These are phyloP conservation scores for Ophioninae sp. DNA, from an alignment of 2,888 invertebrate species.

Conservation along the genomic window DNA sequence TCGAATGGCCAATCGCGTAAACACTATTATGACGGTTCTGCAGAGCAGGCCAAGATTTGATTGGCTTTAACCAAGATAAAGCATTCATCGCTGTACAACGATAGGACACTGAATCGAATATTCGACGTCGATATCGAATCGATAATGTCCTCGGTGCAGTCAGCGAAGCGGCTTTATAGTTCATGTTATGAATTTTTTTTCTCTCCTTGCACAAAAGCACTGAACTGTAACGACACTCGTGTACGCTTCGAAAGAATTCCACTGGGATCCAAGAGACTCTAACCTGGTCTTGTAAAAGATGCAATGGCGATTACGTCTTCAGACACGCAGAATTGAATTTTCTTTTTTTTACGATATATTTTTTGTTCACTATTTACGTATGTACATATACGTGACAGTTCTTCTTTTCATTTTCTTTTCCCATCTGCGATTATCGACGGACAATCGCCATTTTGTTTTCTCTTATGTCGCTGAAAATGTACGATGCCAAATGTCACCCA, in stretches of 20 bases:
- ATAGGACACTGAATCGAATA: neutral
- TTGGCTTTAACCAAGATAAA: neutral
- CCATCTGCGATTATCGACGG: conserved; percentile 19
- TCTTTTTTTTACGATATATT: conserved; percentile 14
- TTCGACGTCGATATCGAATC: neutral
- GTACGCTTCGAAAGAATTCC: conserved; percentile 16
- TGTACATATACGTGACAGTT: neutral
- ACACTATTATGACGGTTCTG: neutral
- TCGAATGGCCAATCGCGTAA: neutral
- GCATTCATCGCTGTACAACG: neutral
- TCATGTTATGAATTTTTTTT: neutral
- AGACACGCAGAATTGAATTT: conserved; percentile 31
- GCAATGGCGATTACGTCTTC: conserved; percentile 65
- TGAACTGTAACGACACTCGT: neutral
- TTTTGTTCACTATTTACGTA: conserved; percentile 15
- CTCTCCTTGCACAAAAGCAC: neutral
- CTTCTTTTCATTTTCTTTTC: neutral
- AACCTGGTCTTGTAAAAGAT: conserved; percentile 62
- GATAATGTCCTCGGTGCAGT: neutral
- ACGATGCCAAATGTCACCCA: conserved; percentile 32
- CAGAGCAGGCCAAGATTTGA: neutral
- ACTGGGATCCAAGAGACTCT: conserved; percentile 16
- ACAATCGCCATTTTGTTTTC: conserved; percentile 60
- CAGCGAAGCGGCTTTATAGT: neutral
- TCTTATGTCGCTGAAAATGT: conserved; percentile 31